Percentiles rank a stretch among this genome's conserved stretches.
phyloP scores from a whole-genome alignment of 2,113 vertebrate genomes.

The Rana temporaria region DNA sequence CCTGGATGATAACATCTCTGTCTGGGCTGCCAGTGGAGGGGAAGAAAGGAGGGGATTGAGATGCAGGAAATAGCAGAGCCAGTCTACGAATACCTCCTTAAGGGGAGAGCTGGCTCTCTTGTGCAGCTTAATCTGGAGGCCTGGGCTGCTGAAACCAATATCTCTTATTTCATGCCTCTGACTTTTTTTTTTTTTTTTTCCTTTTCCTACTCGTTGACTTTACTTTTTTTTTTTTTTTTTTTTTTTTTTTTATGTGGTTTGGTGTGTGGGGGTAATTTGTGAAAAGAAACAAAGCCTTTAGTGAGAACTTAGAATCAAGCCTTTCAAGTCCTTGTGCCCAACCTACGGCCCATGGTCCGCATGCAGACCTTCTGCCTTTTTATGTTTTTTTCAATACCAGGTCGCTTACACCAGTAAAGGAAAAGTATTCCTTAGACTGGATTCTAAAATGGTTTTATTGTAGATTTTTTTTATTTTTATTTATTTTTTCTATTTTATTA shows the following conservation, averaged over 20 bases:
- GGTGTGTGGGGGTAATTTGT: slow-evolving; percentile 1
- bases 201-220: neutral
- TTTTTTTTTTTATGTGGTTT: neutral
- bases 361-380: too few relatives aligned
- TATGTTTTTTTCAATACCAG: too few relatives aligned
- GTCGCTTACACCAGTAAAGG: too few relatives aligned
- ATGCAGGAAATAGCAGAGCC: slow-evolving; percentile 66
- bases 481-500: too few relatives aligned
- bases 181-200: too few relatives aligned
- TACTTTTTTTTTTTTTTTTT: neutral
- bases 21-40: slow-evolving; percentile 69
- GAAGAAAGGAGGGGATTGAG: slow-evolving; percentile 53
- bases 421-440: too few relatives aligned
- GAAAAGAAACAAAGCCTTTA: slow-evolving; percentile 43
- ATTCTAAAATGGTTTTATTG: too few relatives aligned
- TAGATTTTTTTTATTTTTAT: too few relatives aligned
- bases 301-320: slow-evolving; percentile 3
- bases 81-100: slow-evolving; percentile 45
- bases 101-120: slow-evolving; percentile 22
- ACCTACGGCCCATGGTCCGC: too few relatives aligned
- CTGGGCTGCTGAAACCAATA: neutral
- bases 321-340: too few relatives aligned
- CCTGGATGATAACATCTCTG: slow-evolving; percentile 77
- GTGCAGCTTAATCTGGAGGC: slow-evolving; percentile 30
- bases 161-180: slow-evolving; percentile 9